Percentiles rank a stretch among this genome's conserved stretches.
Conservation (phyloP, 2,797 vertebrate genomes). For the Coregonus ussuriensis region DNA sequence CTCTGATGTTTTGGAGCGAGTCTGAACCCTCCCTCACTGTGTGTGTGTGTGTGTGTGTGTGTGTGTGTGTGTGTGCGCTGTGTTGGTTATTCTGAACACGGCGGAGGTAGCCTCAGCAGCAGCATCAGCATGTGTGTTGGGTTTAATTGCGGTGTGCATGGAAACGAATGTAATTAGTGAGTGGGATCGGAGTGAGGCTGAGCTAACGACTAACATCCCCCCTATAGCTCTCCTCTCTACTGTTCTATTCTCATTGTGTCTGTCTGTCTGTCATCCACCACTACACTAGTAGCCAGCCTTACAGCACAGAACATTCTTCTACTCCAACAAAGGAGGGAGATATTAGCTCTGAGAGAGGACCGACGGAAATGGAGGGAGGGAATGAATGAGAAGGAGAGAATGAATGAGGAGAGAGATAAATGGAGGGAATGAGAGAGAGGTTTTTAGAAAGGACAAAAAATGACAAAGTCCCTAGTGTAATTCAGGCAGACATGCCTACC, state of each 20-base stretch:
- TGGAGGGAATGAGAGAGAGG: slow-evolving; percentile 57
- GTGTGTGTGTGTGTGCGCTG: not conserved
- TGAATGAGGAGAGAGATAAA: slow-evolving; percentile 44
- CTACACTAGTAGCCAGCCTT: slow-evolving; percentile 58
- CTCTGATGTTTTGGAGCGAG: slow-evolving; percentile 34
- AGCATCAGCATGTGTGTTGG: slow-evolving; percentile 26
- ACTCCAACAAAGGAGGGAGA: slow-evolving; percentile 71
- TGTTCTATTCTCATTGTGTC: slow-evolving; percentile 65
- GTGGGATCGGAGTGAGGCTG: slow-evolving; percentile 7
- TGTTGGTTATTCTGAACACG: not conserved
- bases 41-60: too few relatives aligned
- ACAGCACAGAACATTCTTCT: slow-evolving; percentile 53
- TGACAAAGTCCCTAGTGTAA: not conserved
- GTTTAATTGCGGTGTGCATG: slow-evolving; percentile 76
- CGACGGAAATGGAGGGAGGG: slow-evolving; percentile 47
- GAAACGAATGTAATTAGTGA: slow-evolving; percentile 78
- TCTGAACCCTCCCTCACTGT: too few relatives aligned
- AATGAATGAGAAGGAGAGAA: slow-evolving; percentile 60
- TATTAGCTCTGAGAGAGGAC: slow-evolving; percentile 70
- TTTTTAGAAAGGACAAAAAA: slow-evolving; percentile 68
- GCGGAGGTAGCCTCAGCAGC: not conserved
- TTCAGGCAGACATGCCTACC: too few relatives aligned
- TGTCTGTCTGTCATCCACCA: slow-evolving; percentile 56
- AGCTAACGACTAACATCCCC: slow-evolving; percentile 71
- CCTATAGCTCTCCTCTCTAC: slow-evolving; percentile 53